Base-by-base conservation (phyloP, 2,797 vertebrate species). In the Falco novaeseelandiae region DNA sequence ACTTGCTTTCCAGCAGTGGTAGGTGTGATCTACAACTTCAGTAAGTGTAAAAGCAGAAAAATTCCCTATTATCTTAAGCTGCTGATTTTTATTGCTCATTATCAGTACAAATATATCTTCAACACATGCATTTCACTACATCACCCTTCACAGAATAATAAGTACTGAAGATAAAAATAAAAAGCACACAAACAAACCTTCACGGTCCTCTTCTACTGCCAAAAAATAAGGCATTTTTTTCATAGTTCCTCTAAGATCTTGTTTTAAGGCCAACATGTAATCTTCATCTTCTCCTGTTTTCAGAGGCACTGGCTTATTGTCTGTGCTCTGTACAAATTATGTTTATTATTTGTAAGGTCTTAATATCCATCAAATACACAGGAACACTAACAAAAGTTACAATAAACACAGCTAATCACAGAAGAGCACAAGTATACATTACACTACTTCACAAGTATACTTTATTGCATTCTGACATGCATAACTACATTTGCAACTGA, bases 251-350 rank as follows among this genome's bases (percentile, higher is more conserved):
- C 99, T 98, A 97, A 99, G 96, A 97, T 99, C 99, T 98, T 99
- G 99, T 96, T 99, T 99, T 97, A 99, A 98, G 92, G 99, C 99
- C 96, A 99, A 97, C 98, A 99, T 98, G 96, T 99, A 99, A 92
- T 99, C 98, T 96, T 99, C 98, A 19, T 98, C 98, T 91, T 99
- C 99, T 44, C 99, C 98, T 46, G 83, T 97, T 97, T 98, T 99
- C 84, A 99, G 97, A 12, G 99, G 98, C 87, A 99, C 98, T 57
- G 99, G 98, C 72, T 99, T 99, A 97, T 97, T 99, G 77, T 99
- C 99, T 92, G 93, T 98, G 96, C 83, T 97, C 99, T 99, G 83
- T 87, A 93, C 73, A 94, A 87, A 92, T 87, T 81, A 90, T n/a
- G 6, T 87, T 92, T 62, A 72, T 89, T 94, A 87, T 80, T 93